Evolutionary conservation across 2,797 vertebrate species (phyloP), one percentile per base, ranked within the genome.

Genomic region (Crax fasciolata): DNA sequence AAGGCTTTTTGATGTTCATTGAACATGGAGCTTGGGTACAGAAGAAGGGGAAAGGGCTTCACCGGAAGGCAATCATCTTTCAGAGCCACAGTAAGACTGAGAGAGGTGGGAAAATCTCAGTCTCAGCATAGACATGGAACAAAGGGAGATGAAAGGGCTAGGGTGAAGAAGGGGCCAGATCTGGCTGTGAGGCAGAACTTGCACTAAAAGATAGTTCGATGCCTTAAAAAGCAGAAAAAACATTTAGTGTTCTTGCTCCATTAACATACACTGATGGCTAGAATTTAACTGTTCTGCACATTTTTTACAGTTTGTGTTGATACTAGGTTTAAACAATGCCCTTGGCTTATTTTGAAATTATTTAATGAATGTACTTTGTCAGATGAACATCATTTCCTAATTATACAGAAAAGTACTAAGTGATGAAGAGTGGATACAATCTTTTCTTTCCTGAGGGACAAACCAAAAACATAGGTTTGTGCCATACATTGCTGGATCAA

Each of bases 1-100:
- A 98, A 98, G 98, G 98, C 98, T 98, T 98, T 99, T 99, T 99
- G 99, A 99, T 99, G 99, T 99, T 99, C 99, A 99, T 98, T 99
- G 99, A 99, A 99, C 98, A 99, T 96, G 98, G 98, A 99, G 98
- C 98, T 96, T 97, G 98, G 98, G 98, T 99, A 98, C 98, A 98
- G 98, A 98, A 98, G 98, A 98, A 98, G 97, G 98, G 97, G 98
- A 98, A 98, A 98, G 98, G 98, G 98, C 97, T 98, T 98, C 98
- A 98, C 98, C 98, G 98, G 98, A 98, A 99, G 99, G 99, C 98
- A 99, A 99, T 99, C 98, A 98, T 98, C 98, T 99, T 98, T 98
- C 98, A 98, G 98, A 99, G 98, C 98, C 98, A 98, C 98, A 98
- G 98, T 98, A 96, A 98, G 98, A 97, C 97, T 91, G 98, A 98